Evolutionary conservation across 2,888 invertebrate genomes (phyloP).

Genomic region (Eudemis profundana): DNA sequence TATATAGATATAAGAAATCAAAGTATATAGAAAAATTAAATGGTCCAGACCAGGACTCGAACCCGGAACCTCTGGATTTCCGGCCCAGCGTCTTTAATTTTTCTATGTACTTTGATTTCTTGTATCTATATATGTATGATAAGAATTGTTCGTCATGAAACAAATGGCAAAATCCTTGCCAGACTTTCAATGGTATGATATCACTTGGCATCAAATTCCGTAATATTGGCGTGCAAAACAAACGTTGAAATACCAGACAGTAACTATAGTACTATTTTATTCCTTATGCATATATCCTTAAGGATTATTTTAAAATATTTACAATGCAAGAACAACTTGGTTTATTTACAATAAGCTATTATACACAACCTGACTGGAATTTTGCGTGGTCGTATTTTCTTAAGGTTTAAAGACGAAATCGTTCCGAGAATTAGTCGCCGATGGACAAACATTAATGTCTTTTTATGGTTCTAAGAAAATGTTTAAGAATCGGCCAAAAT

Average conservation of each 20-base stretch:
- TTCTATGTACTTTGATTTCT: too few relatives aligned
- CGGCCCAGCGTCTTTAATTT: too few relatives aligned
- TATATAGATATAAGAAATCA: too few relatives aligned
- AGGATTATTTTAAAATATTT: constrained; percentile 13
- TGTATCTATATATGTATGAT: too few relatives aligned
- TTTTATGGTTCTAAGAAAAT: constrained; percentile 29
- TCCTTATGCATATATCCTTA: not conserved
- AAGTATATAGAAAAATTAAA: too few relatives aligned
- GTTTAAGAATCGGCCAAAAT: not conserved
- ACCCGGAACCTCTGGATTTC: too few relatives aligned
- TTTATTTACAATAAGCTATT: constrained; percentile 34
- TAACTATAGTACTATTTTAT: constrained; percentile 40
- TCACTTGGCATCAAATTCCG: constrained; percentile 43
- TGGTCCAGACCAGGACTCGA: too few relatives aligned
- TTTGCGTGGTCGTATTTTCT: constrained; percentile 30
- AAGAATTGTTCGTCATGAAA: constrained; percentile 23
- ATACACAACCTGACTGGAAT: constrained; percentile 36
- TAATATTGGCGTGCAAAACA: constrained; percentile 27
- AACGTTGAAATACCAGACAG: constrained; percentile 42
- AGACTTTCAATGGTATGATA: constrained; percentile 43
- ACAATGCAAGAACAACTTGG: constrained; percentile 12
- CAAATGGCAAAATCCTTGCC: constrained; percentile 27
- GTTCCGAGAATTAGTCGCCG: constrained; percentile 33
- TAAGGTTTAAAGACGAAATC: constrained; percentile 19
- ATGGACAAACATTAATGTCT: constrained; percentile 18